Base-by-base conservation (phyloP, 2,797 vertebrate genomes). In the Chelon labrosus region DNA sequence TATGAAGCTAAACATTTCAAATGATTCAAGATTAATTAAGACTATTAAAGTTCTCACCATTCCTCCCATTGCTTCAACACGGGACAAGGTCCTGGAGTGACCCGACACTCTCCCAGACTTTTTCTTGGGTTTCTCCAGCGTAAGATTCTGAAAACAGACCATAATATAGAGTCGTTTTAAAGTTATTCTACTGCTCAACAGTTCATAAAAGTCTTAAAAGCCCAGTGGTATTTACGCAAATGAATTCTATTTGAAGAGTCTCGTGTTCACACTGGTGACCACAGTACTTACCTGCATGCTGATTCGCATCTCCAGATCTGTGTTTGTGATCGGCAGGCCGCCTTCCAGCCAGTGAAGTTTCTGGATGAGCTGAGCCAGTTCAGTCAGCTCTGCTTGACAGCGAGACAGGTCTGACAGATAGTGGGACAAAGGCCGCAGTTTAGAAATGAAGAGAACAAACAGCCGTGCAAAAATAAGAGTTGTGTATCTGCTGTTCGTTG, bases 311-410 rank as follows among this genome's bases (percentile, higher is more conserved):
- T 97, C 94, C 5, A 97, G 95, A 37, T 97, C 96, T 0, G 90
- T 93, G 64, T 89, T 61, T 7, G 89, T 92, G 80, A 94, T 72
- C 0, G 94, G 93, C n/a, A 95, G 93, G 65, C 96, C 96, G 47
- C 95, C 95, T 76, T 97, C 96, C 70, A 97, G 89, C 59, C 93
- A 94, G 4, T 96, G 93, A 53, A 98, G 92, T 70, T 91, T 93
- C 77, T 97, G 97, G 6, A 97, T 91, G 62, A 97, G 94, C 27
- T 80, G 90, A 2, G 92, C 94, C 11, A 98, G 92, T 47, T 97
- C 96, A 6, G 92, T 87, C 68, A 98, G 92, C 71, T 96, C 96
- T 0, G 82, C 71, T 88, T 98, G 96, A 79, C 96, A 97, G 44
- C 95, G 95, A 0, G 81, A 85, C 59, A 98, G 93, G 51, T 96